Evolutionary conservation across 2,113 vertebrate species (phyloP).

Genomic region (Mugil cephalus): DNA sequence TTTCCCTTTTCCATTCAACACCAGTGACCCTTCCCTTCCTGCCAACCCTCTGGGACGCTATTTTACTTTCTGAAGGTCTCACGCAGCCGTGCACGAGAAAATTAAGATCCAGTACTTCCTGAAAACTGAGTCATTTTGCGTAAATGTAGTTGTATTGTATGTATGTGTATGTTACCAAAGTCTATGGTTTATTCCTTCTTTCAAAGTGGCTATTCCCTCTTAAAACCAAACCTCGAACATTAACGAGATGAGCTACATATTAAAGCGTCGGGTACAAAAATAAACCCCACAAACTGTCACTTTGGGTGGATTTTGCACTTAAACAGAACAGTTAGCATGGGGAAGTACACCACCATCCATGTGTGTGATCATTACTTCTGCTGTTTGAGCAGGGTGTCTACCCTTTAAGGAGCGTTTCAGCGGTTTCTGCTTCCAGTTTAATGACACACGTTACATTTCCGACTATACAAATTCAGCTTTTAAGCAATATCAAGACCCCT

Average conservation of each 20-base stretch:
- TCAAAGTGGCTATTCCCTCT: not conserved
- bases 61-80: constrained; percentile 49
- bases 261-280: not conserved
- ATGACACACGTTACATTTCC: not conserved
- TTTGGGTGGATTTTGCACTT: not conserved
- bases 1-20: constrained; percentile 42
- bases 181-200: no score
- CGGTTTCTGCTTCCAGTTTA: not conserved
- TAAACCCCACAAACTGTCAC: not conserved
- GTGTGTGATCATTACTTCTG: constrained; percentile 16
- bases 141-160: not conserved
- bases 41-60: constrained; percentile 18
- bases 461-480: not conserved
- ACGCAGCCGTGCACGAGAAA: not conserved
- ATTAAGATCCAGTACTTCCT: constrained; percentile 14
- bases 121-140: not conserved
- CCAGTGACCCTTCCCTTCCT: constrained; percentile 53
- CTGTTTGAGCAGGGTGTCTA: not conserved
- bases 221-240: not conserved
- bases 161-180: no score
- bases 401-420: not conserved
- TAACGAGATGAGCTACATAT: not conserved
- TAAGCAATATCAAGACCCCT: not conserved
- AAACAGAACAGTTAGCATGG: not conserved
- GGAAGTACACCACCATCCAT: constrained; percentile 22